phyloP scores from a whole-genome alignment of 1,140 invertebrate species.

The Apolygus lucorum region DNA sequence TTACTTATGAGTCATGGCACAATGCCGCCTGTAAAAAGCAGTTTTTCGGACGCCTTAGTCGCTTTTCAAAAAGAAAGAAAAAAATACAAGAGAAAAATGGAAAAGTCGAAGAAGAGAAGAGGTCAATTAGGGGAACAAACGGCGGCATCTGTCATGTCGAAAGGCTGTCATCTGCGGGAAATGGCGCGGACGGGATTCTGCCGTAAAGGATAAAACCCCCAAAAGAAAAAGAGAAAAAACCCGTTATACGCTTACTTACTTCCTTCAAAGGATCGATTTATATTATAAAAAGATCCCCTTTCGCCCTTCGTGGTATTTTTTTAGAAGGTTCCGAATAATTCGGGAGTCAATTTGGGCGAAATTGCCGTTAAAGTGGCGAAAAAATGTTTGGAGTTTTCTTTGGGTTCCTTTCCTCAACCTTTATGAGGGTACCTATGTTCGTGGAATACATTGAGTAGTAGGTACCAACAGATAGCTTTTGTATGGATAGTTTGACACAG shows the following conservation, averaged over 20 bases:
- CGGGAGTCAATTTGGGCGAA: too few relatives aligned
- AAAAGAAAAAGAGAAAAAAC: background rate
- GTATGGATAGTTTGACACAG: too few relatives aligned
- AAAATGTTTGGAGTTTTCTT: too few relatives aligned
- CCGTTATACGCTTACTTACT: conserved; percentile 11
- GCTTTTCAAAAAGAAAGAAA: background rate
- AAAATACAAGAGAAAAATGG: background rate
- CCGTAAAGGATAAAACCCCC: background rate
- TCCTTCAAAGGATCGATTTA: conserved; percentile 5
- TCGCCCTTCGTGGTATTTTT: background rate
- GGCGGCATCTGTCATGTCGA: conserved; percentile 8
- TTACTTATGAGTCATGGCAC: too few relatives aligned
- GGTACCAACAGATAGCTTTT: too few relatives aligned
- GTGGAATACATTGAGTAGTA: too few relatives aligned
- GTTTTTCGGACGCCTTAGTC: too few relatives aligned
- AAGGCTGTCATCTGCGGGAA: conserved; percentile 4
- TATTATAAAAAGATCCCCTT: conserved; percentile 2
- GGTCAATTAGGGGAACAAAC: conserved; percentile 9
- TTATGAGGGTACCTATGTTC: too few relatives aligned
- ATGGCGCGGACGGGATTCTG: conserved; percentile 4
- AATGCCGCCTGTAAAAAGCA: too few relatives aligned
- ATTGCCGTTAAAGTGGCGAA: too few relatives aligned
- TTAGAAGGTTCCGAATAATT: too few relatives aligned
- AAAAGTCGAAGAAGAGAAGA: conserved; percentile 4
- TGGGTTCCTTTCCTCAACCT: too few relatives aligned